Percentiles rank a stretch among this genome's conserved stretches.
phyloP scores from a whole-genome alignment of 1,140 invertebrate genomes.

The Ruditapes philippinarum region DNA sequence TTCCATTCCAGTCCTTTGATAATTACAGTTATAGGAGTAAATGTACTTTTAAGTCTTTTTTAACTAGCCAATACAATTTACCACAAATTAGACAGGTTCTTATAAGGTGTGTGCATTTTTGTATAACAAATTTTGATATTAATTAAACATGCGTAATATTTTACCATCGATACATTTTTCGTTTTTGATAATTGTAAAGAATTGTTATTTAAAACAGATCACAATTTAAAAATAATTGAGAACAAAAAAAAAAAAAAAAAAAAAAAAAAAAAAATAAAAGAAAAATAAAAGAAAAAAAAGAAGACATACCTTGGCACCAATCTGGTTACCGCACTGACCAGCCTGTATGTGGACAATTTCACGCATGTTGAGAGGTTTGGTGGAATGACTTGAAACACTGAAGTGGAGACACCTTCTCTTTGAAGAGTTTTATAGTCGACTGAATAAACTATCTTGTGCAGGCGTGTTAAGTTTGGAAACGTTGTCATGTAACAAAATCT shows the following conservation, averaged over 20 bases:
- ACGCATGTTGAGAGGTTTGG: conserved; percentile 80
- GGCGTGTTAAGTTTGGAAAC: not conserved
- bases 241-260: not conserved
- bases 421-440: not conserved
- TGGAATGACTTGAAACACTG: not conserved
- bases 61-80: too few species aligned
- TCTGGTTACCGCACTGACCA: conserved; percentile 96
- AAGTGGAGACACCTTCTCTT: not conserved
- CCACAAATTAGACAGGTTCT: too few species aligned
- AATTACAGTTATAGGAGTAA: too few species aligned
- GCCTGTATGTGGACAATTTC: conserved; percentile 90
- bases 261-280: not conserved
- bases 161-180: too few species aligned
- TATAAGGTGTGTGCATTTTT: too few species aligned
- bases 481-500: not conserved
- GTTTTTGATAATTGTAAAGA: not conserved
- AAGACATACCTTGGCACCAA: conserved; percentile 92
- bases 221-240: not conserved
- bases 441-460: not conserved
- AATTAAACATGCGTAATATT: too few species aligned
- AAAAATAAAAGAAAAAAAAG: not conserved
- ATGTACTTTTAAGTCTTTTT: too few species aligned
- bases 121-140: too few species aligned
- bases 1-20: too few species aligned
- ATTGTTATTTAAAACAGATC: not conserved